Evolutionary conservation across 2,113 vertebrate species (phyloP).

Genomic region (Clarias batrachus): DNA sequence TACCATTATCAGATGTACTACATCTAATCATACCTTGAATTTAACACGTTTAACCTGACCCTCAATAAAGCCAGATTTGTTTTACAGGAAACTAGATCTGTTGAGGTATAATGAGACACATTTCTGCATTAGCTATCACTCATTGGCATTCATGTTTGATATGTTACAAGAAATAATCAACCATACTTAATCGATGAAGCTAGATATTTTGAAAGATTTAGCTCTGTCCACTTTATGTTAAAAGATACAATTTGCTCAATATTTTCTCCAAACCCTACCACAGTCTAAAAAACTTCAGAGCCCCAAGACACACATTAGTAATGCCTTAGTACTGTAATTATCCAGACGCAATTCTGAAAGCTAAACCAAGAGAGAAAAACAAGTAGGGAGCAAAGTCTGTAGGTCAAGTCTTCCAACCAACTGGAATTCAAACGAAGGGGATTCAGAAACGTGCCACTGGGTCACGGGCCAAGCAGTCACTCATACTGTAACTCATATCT

Average conservation of each 20-base stretch:
- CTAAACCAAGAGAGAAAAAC: slow-evolving; percentile 19
- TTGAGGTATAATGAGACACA: background rate
- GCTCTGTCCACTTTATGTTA: background rate
- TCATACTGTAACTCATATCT: background rate
- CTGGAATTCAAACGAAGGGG: slow-evolving; percentile 39
- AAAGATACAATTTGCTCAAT: background rate
- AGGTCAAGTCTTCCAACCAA: slow-evolving; percentile 27
- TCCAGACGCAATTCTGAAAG: slow-evolving; percentile 26
- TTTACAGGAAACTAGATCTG: background rate
- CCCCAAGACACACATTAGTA: slow-evolving; percentile 31
- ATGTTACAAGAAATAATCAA: background rate
- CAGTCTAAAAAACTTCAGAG: background rate
- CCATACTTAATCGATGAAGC: background rate
- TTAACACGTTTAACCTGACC: background rate
- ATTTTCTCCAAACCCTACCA: background rate
- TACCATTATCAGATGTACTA: background rate
- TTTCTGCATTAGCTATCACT: too few species aligned
- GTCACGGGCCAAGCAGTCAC: background rate
- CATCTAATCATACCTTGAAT: background rate
- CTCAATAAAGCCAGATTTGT: background rate
- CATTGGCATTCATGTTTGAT: too few species aligned
- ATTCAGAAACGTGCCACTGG: slow-evolving; percentile 33
- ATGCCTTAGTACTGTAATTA: slow-evolving; percentile 16
- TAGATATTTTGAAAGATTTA: background rate
- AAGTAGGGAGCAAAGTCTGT: slow-evolving; percentile 1